phyloP scores from a whole-genome alignment of 2,797 vertebrate species.

The Rhinogobio ventralis region DNA sequence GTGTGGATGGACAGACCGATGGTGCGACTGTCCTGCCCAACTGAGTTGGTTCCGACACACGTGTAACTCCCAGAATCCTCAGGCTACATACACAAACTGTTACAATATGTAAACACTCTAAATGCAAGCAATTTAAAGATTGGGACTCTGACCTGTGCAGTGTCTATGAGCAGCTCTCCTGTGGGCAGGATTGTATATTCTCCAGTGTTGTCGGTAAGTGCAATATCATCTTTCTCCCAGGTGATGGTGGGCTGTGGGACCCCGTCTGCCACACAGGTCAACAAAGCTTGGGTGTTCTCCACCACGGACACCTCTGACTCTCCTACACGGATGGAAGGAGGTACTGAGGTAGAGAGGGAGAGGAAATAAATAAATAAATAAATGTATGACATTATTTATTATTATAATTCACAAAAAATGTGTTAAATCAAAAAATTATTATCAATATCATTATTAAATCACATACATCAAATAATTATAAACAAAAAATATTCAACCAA shows the following conservation, averaged over 20 bases:
- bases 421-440: not conserved
- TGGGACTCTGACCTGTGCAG: constrained; percentile 80
- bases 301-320: constrained; percentile 76
- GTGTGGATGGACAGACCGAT: constrained; percentile 83
- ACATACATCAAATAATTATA: not conserved
- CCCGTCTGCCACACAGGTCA: constrained; percentile 87
- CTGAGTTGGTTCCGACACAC: constrained; percentile 86
- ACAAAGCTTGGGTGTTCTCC: constrained; percentile 80
- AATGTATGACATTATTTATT: not conserved
- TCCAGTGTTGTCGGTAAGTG: constrained; percentile 75
- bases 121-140: not conserved
- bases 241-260: constrained; percentile 85
- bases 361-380: not conserved
- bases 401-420: not conserved
- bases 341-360: constrained; percentile 76
- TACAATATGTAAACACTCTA: not conserved
- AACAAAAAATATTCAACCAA: not conserved
- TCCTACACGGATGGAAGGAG: constrained; percentile 84
- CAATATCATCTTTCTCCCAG: constrained; percentile 84
- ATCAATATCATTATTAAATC: too few relatives aligned
- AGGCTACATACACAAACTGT: constrained; percentile 71
- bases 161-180: constrained; percentile 88
- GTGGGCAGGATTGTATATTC: constrained; percentile 83
- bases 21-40: constrained; percentile 84
- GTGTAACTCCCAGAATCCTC: constrained; percentile 89